A percentile compares a stretch with the other conserved stretches of the same genome.
Evolutionary conservation across 2,888 invertebrate species (phyloP).

Genomic region (Gerosis bhagava): DNA sequence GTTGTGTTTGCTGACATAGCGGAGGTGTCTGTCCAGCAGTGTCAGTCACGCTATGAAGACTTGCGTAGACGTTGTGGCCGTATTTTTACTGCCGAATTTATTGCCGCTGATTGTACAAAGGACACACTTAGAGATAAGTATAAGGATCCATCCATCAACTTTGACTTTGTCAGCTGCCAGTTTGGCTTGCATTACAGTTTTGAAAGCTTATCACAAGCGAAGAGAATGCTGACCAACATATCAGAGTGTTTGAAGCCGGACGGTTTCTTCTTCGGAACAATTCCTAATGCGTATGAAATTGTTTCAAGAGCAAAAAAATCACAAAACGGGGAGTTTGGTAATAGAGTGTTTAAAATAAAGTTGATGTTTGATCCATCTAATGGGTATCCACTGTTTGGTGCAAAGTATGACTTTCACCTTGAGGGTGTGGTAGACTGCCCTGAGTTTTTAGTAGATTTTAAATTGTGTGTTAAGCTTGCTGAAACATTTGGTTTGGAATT

Average conservation of each 20-base stretch:
- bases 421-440: conserved; percentile 99
- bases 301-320: conserved; percentile 87
- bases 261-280: conserved; percentile 98
- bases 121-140: conserved; percentile 89
- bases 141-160: conserved; percentile 88
- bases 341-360: conserved; percentile 89
- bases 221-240: conserved; percentile 96
- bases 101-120: conserved; percentile 96
- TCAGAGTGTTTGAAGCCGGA: conserved; percentile 94
- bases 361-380: conserved; percentile 85
- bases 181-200: conserved; percentile 99
- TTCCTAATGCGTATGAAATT: conserved; percentile 96
- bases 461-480: conserved; percentile 89
- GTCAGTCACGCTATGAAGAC: conserved; percentile 91
- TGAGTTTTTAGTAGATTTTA: conserved; percentile 98
- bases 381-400: conserved; percentile 94
- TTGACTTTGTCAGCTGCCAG: conserved; percentile 97
- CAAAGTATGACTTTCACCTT: conserved; percentile 96
- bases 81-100: conserved; percentile 94
- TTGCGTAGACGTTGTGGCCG: conserved; percentile 73
- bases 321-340: conserved; percentile 85
- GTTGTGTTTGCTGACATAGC: conserved; percentile 97
- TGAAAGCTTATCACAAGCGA: conserved; percentile 93
- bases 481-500: conserved; percentile 87
- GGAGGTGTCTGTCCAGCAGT: conserved; percentile 94